A percentile compares a stretch with the other conserved stretches of the same genome.
phyloP scores from a whole-genome alignment of 2,888 invertebrate genomes.

The Apantesis nais region DNA sequence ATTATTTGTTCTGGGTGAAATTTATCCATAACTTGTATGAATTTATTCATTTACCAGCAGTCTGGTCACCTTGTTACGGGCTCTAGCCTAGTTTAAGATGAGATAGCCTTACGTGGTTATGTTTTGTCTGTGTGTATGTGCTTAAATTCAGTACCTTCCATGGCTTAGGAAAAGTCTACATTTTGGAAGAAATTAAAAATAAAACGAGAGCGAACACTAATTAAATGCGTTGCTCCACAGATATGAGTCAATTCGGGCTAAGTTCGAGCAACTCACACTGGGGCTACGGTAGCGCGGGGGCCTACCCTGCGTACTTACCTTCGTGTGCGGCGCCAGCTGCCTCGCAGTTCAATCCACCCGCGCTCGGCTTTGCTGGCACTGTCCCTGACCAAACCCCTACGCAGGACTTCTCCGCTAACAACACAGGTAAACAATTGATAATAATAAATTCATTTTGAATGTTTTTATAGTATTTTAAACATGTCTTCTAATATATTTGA shows the following conservation, averaged over 20 bases:
- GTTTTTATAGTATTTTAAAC: too few relatives aligned
- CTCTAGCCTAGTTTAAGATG: too few relatives aligned
- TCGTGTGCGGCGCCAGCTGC: slow-evolving; percentile 91
- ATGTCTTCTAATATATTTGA: too few relatives aligned
- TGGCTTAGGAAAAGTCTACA: neutral
- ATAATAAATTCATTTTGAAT: too few relatives aligned
- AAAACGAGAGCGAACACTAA: neutral
- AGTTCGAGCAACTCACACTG: slow-evolving; percentile 94
- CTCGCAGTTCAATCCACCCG: slow-evolving; percentile 90
- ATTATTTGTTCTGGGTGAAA: too few relatives aligned
- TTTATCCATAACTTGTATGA: too few relatives aligned
- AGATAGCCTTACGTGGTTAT: too few relatives aligned
- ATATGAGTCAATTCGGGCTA: slow-evolving; percentile 94
- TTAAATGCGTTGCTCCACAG: slow-evolving; percentile 73
- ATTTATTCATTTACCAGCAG: too few relatives aligned
- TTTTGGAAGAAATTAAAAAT: neutral
- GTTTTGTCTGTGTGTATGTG: too few relatives aligned
- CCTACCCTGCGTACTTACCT: slow-evolving; percentile 94
- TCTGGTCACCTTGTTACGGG: too few relatives aligned
- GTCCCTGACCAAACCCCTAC: slow-evolving; percentile 87
- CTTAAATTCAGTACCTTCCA: too few relatives aligned
- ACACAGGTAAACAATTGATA: slow-evolving; percentile 73
- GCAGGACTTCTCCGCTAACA: slow-evolving; percentile 86
- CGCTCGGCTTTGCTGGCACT: slow-evolving; percentile 89
- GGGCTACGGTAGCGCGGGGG: slow-evolving; percentile 94